A percentile compares a stretch with the other conserved stretches of the same genome.
Conservation (phyloP, 2,797 vertebrate genomes). For the Pseudomugil tenellus region DNA sequence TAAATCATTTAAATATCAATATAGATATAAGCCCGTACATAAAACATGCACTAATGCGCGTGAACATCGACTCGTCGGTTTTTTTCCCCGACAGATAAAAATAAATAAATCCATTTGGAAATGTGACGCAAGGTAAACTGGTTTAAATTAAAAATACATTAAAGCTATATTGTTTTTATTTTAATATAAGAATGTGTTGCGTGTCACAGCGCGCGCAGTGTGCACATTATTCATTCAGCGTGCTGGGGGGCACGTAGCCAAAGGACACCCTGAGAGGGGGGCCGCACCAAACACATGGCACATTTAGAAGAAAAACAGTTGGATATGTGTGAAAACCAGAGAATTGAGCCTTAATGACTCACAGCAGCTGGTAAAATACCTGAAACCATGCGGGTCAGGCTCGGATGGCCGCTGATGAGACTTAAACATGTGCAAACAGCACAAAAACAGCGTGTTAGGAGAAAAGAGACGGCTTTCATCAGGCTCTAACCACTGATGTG, state of each 20-base stretch:
- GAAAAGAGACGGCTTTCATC: neutral
- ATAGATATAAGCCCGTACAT: no score
- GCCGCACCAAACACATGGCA: constrained; percentile 14
- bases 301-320: neutral
- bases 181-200: no score
- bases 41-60: no score
- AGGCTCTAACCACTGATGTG: neutral
- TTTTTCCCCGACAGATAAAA: no score
- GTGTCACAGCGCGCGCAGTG: no score
- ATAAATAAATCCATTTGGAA: no score
- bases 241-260: constrained; percentile 47
- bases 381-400: neutral
- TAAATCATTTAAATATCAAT: no score
- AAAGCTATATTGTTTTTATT: neutral
- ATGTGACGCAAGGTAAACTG: no score
- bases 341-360: neutral
- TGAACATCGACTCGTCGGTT: no score
- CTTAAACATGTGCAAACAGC: neutral
- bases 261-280: no score
- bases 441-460: neutral
- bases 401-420: neutral
- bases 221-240: constrained; percentile 1
- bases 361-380: constrained; percentile 20
- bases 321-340: neutral
- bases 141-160: neutral